These are phyloP conservation scores for Diaperis boleti DNA, from an alignment of 2,888 invertebrate species.

Conservation along the genomic window DNA sequence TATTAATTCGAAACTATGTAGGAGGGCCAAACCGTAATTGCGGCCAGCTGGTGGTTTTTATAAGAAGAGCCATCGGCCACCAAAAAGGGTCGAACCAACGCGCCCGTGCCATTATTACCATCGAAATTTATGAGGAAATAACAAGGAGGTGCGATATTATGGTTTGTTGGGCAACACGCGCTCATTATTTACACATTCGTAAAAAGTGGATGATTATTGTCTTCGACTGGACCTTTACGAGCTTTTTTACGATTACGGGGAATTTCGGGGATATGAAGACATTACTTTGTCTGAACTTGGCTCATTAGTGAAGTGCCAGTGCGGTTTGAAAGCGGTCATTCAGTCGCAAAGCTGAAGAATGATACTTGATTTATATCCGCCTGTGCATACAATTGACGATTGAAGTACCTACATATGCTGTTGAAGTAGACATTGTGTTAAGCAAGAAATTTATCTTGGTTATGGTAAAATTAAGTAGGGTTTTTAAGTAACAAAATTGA, in stretches of 20 bases:
- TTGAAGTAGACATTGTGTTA: too few relatives aligned
- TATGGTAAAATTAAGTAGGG: too few relatives aligned
- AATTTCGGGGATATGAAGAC: constrained; percentile 23
- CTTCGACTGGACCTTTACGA: constrained; percentile 32
- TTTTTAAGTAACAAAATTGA: too few relatives aligned
- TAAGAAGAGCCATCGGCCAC: constrained; percentile 45
- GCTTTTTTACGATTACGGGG: constrained; percentile 24
- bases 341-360: neutral
- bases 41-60: constrained; percentile 48
- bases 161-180: constrained; percentile 43
- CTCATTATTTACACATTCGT: constrained; percentile 50
- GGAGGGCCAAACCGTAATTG: constrained; percentile 50
- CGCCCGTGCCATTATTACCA: constrained; percentile 37
- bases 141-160: constrained; percentile 52
- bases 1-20: constrained; percentile 55
- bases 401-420: too few relatives aligned
- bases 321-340: neutral
- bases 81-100: constrained; percentile 42
- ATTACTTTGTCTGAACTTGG: constrained; percentile 28
- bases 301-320: neutral
- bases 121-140: constrained; percentile 45
- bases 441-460: too few relatives aligned
- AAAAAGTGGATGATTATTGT: constrained; percentile 47
- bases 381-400: too few relatives aligned
- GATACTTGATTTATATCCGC: neutral